These are phyloP conservation scores for Planiliza haematocheilus DNA, from an alignment of 2,113 vertebrate genomes.

Conservation along the genomic window DNA sequence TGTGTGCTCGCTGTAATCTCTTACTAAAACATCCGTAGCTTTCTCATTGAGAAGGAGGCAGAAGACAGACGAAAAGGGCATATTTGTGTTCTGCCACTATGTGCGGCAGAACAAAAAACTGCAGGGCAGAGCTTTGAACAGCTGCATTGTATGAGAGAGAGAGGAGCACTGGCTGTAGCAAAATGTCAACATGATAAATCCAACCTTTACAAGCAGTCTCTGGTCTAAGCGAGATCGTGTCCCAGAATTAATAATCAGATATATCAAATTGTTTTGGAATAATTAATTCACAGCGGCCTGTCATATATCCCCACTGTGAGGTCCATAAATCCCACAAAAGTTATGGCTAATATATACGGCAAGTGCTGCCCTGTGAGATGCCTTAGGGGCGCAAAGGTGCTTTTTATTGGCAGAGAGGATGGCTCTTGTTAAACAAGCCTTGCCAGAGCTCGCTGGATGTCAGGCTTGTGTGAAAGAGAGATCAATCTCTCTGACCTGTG, in stretches of 20 bases:
- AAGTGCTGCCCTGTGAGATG: constrained; percentile 50
- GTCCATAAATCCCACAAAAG: constrained; percentile 80
- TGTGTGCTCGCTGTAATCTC: constrained; percentile 71
- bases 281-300: constrained; percentile 77
- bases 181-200: constrained; percentile 88
- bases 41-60: constrained; percentile 68
- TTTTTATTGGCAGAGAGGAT: constrained; percentile 77
- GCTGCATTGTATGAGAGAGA: constrained; percentile 43
- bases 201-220: constrained; percentile 84
- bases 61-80: constrained; percentile 78
- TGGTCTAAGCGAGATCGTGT: constrained; percentile 70
- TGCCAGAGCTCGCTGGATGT: constrained; percentile 56
- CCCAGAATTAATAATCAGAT: constrained; percentile 84
- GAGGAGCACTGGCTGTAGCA: constrained; percentile 68
- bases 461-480: constrained; percentile 57
- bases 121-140: constrained; percentile 69
- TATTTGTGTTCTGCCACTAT: constrained; percentile 73
- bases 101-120: constrained; percentile 43
- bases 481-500: constrained; percentile 71
- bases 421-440: constrained; percentile 78
- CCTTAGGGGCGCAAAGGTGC: constrained; percentile 36
- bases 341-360: constrained; percentile 74
- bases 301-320: constrained; percentile 71
- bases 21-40: constrained; percentile 68
- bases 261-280: constrained; percentile 84